Conservation (phyloP, 2,888 invertebrate genomes). For the Nephrotoma flavescens region DNA sequence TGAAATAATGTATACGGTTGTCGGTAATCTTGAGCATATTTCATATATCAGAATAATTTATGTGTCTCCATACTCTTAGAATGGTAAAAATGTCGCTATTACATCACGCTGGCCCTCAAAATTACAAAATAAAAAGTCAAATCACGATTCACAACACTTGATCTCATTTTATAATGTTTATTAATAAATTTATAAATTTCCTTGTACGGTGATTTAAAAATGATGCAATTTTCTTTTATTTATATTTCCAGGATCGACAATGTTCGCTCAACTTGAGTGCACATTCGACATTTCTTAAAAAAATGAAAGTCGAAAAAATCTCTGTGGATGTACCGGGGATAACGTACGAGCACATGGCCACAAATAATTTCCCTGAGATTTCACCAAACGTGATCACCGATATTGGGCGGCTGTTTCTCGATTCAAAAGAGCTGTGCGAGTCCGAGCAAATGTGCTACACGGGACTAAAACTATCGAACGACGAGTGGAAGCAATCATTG, state of each 20-base stretch:
- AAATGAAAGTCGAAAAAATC: conserved; percentile 51
- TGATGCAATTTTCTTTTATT: neutral
- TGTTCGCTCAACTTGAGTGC: conserved; percentile 63
- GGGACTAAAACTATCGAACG: neutral
- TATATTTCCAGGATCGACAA: conserved; percentile 47
- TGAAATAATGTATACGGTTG: neutral
- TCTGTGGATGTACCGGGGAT: conserved; percentile 46
- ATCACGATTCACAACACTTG: neutral
- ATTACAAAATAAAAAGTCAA: neutral
- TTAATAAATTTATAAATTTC: neutral
- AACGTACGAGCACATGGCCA: conserved; percentile 34
- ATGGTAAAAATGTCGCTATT: neutral
- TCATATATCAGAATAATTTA: neutral
- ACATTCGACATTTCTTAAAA: conserved; percentile 64
- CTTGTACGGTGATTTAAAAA: neutral
- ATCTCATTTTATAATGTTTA: neutral
- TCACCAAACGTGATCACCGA: conserved; percentile 35
- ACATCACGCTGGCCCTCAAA: neutral
- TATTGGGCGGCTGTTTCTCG: conserved; percentile 50
- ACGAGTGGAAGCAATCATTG: neutral
- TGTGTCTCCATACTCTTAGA: neutral
- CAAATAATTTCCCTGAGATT: conserved; percentile 28
- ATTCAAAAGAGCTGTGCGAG: conserved; percentile 54
- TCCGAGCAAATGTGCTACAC: conserved; percentile 47
- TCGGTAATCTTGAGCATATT: neutral